Percentiles rank a stretch among this genome's conserved stretches.
Evolutionary conservation across 2,113 vertebrate genomes (phyloP).

Genomic region (Podarcis cretensis): DNA sequence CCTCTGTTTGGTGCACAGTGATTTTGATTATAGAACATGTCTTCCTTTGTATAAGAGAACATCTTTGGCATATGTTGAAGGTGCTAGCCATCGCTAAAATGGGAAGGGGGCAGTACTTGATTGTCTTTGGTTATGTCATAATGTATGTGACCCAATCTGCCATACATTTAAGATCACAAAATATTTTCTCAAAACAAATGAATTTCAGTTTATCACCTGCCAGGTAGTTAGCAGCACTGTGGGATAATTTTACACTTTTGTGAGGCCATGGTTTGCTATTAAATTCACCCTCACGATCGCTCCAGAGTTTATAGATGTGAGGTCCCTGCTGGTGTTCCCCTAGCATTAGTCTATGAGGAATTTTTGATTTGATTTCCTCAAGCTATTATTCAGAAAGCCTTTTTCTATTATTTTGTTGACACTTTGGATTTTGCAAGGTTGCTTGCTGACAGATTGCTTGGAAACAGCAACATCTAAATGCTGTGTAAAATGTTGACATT

Average conservation of each 20-base stretch:
- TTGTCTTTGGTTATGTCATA: neutral
- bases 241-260: neutral
- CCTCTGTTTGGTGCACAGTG: neutral
- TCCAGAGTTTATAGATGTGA: neutral
- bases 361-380: slow-evolving; percentile 16
- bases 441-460: slow-evolving; percentile 22
- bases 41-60: neutral
- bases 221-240: no score
- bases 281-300: neutral
- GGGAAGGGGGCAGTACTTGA: neutral
- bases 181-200: neutral
- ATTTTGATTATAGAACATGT: neutral
- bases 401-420: neutral
- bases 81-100: neutral
- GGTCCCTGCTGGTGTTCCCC: neutral
- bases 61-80: neutral
- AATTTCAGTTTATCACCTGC: accelerated
- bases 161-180: neutral
- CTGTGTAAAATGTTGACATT: accelerated
- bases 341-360: neutral
- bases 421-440: slow-evolving; percentile 3
- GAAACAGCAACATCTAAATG: slow-evolving; percentile 5
- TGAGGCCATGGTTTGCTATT: neutral
- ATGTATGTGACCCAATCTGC: neutral
- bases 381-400: slow-evolving; percentile 4